Conservation (phyloP, 30 jellyfish, hydroid and myxozoan species). For the Rhopilema esculentum region DNA sequence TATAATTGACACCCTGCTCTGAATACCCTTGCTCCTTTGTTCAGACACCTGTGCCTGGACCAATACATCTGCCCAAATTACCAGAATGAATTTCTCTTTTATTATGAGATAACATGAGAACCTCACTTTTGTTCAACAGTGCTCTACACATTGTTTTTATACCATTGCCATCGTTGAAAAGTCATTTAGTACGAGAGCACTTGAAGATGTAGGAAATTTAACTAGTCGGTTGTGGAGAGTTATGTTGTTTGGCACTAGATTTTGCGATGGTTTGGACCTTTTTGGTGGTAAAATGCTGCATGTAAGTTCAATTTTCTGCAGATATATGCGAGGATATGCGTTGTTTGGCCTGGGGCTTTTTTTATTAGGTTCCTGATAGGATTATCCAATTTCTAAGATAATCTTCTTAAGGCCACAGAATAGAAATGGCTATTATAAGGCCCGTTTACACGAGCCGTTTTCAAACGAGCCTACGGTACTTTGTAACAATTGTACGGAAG, state of each 20-base stretch:
- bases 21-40: slow-evolving; percentile 40
- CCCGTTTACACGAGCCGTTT: neutral
- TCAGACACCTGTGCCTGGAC: slow-evolving; percentile 52
- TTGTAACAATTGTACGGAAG: too few species aligned
- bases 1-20: slow-evolving; percentile 26
- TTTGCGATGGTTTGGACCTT: neutral
- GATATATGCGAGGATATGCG: too few species aligned
- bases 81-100: slow-evolving; percentile 23
- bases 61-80: slow-evolving; percentile 46
- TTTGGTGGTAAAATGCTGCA: neutral
- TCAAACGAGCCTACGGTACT: too few species aligned
- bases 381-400: neutral
- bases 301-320: too few species aligned
- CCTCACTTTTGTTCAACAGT: slow-evolving; percentile 1
- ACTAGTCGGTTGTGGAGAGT: neutral
- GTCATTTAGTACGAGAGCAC: neutral
- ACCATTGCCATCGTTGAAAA: neutral
- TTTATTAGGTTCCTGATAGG: neutral
- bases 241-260: neutral
- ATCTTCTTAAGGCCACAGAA: neutral
- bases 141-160: neutral
- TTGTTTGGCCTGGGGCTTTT: neutral
- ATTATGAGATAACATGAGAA: neutral
- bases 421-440: too few species aligned
- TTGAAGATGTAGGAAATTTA: neutral